These are phyloP conservation scores for Atta colombica DNA, from an alignment of 1,140 invertebrate species.

Conservation along the genomic window DNA sequence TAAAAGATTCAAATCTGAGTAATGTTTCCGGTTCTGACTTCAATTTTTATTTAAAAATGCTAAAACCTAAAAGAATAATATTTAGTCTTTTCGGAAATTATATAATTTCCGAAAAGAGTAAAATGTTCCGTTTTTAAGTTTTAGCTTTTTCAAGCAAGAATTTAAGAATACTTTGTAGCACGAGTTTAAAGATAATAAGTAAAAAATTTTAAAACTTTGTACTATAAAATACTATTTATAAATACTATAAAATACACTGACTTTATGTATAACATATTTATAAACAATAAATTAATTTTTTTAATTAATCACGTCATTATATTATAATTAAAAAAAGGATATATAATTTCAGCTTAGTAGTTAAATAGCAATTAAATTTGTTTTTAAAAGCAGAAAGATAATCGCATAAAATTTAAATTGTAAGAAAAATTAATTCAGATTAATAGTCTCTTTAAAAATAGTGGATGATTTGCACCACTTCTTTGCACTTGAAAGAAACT, in stretches of 20 bases:
- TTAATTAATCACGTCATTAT: neutral
- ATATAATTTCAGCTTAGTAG: neutral
- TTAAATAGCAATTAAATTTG: neutral
- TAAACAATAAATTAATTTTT: neutral
- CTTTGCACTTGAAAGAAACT: neutral
- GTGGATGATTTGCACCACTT: neutral
- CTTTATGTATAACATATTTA: neutral
- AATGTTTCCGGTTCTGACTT: slow-evolving; percentile 30
- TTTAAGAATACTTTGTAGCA: neutral
- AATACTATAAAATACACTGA: neutral
- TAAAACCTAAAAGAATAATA: neutral
- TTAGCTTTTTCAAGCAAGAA: neutral
- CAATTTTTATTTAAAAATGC: neutral
- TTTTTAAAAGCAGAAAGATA: neutral
- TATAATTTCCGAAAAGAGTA: slow-evolving; percentile 1
- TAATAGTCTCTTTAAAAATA: neutral
- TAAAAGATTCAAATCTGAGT: neutral
- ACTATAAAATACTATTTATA: neutral
- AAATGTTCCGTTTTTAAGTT: neutral
- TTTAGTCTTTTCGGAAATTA: slow-evolving; percentile 15
- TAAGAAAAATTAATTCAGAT: neutral
- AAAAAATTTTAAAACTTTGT: neutral
- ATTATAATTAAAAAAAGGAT: neutral
- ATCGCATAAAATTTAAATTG: neutral
- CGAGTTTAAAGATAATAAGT: neutral